These are phyloP conservation scores for Phenganax marumi DNA, from an alignment of 92 coral and sea anemone species.

Conservation along the genomic window DNA sequence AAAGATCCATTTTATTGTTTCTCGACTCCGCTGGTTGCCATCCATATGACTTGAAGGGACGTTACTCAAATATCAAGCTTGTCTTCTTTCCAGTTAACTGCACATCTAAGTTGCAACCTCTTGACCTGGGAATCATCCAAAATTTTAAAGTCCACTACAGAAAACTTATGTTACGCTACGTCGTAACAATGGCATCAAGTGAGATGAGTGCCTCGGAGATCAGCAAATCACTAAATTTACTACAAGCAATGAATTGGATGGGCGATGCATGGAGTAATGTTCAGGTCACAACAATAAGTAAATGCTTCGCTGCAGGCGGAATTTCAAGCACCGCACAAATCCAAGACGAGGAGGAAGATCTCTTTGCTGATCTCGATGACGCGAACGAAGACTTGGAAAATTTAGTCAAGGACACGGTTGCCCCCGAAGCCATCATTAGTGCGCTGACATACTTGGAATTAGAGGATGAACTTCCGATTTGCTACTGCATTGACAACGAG, in stretches of 20 bases:
- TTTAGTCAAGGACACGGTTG: slow-evolving; percentile 44
- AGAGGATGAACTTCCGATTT: slow-evolving; percentile 54
- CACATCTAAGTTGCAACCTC: slow-evolving; percentile 51
- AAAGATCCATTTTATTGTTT: slow-evolving; percentile 47
- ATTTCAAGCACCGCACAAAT: no score
- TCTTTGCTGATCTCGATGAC: slow-evolving; percentile 51
- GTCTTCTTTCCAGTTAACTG: slow-evolving; percentile 50
- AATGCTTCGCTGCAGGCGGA: no score
- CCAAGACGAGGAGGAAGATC: slow-evolving; percentile 15
- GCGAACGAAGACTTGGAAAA: slow-evolving; percentile 17
- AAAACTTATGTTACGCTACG: slow-evolving; percentile 42
- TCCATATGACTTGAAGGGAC: slow-evolving; percentile 37
- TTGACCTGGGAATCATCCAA: slow-evolving; percentile 57
- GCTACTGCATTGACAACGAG: slow-evolving; percentile 48
- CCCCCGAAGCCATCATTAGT: slow-evolving; percentile 49
- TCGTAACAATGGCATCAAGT: slow-evolving; percentile 44
- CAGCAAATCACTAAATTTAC: slow-evolving; percentile 42
- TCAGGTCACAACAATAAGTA: no score
- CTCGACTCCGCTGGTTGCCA: slow-evolving; percentile 58
- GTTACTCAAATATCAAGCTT: slow-evolving; percentile 49
- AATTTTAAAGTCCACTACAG: slow-evolving; percentile 57
- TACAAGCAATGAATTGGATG: slow-evolving; percentile 7
- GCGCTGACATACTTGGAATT: slow-evolving; percentile 46
- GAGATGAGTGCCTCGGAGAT: slow-evolving; percentile 45
- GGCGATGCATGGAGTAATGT: background rate